phyloP scores from a whole-genome alignment of 2,797 vertebrate species.

The Lophura swinhoii region DNA sequence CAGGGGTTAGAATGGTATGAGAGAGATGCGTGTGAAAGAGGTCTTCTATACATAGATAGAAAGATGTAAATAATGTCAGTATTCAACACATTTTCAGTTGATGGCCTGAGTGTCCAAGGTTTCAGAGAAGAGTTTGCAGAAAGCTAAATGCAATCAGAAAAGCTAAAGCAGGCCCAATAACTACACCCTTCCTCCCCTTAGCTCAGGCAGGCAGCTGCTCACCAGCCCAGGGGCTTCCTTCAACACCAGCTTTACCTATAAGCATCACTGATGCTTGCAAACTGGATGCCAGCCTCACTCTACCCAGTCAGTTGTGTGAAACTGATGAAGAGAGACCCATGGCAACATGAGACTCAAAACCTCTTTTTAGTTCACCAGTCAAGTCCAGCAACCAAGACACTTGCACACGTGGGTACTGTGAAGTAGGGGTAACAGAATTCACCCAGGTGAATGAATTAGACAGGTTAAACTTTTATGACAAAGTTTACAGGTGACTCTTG shows the following conservation, averaged over 20 bases:
- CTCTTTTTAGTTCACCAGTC: background rate
- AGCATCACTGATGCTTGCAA: background rate
- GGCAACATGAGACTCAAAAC: background rate
- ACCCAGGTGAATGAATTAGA: background rate
- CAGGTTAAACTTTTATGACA: background rate
- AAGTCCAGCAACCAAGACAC: background rate
- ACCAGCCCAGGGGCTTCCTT: background rate
- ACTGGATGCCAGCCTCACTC: background rate
- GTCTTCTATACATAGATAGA: fast-evolving
- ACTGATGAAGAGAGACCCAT: background rate
- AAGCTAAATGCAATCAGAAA: background rate
- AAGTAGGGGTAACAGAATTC: background rate
- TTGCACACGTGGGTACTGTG: background rate
- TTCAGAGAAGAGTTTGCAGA: background rate
- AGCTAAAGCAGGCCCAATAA: fast-evolving
- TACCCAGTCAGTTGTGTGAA: background rate
- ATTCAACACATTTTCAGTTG: background rate
- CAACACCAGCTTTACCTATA: background rate
- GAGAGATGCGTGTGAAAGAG: background rate
- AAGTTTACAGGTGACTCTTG: background rate
- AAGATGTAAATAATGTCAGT: background rate
- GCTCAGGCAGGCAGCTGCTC: background rate
- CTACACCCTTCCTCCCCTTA: background rate
- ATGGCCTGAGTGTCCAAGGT: background rate
- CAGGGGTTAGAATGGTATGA: background rate